Conservation (phyloP, 2,113 vertebrate genomes). For the Sturnira hondurensis region DNA sequence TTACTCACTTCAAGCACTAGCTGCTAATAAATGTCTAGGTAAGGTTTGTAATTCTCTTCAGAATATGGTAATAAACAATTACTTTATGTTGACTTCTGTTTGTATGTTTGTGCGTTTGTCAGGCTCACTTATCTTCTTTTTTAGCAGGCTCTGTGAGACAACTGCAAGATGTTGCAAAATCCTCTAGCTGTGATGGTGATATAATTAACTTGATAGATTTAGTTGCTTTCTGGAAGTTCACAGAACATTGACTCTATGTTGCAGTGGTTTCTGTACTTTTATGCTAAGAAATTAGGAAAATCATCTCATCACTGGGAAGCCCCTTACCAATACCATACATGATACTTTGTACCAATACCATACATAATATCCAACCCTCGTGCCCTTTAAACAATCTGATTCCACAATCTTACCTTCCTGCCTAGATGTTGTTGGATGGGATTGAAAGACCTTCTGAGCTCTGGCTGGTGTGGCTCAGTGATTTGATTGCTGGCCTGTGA, state of each 20-base stretch:
- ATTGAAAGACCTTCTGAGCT: background rate
- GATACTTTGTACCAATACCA: background rate
- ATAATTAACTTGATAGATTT: background rate
- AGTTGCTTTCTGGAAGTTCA: constrained; percentile 12
- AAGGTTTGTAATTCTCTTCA: background rate
- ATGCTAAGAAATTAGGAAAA: background rate
- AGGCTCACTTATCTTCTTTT: background rate
- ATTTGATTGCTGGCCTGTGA: too few relatives aligned
- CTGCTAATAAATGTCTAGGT: background rate
- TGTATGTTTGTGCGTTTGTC: background rate
- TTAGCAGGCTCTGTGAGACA: background rate
- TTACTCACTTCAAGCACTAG: background rate
- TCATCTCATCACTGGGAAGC: background rate
- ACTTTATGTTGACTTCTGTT: background rate
- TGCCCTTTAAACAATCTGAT: background rate
- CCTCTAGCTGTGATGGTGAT: background rate
- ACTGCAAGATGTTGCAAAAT: background rate
- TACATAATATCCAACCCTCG: background rate
- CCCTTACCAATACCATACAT: background rate
- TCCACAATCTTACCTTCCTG: background rate
- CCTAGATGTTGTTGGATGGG: background rate
- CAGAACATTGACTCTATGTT: background rate
- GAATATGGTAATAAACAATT: background rate
- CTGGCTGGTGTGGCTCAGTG: too few relatives aligned
- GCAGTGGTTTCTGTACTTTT: background rate